Evolutionary conservation across 2,113 vertebrate genomes (phyloP).

Genomic region (Rhinolophus sinicus): DNA sequence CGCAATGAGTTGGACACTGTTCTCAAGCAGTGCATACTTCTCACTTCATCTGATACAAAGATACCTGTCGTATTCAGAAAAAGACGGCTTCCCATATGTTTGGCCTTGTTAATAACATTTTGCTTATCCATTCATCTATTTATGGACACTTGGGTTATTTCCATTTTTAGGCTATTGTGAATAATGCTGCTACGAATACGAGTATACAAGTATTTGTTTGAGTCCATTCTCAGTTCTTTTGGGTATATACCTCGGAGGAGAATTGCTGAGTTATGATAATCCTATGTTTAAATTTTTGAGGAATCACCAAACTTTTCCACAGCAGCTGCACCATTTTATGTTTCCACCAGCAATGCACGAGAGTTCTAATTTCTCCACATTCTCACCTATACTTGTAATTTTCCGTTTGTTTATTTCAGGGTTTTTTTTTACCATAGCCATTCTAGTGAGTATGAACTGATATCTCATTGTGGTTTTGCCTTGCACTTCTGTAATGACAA

Average conservation of each 20-base stretch:
- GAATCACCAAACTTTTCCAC: not conserved
- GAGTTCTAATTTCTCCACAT: not conserved
- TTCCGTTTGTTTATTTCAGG: not conserved
- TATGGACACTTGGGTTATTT: not conserved
- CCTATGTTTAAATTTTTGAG: constrained; percentile 19
- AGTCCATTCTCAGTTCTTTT: not conserved
- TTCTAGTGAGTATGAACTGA: not conserved
- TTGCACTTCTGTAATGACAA: not conserved
- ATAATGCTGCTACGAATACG: not conserved
- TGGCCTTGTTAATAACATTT: not conserved
- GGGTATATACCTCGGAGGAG: not conserved
- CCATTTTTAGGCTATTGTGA: not conserved
- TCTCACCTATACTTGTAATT: not conserved
- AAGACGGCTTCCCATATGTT: not conserved
- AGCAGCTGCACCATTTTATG: not conserved
- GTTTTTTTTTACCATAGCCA: not conserved
- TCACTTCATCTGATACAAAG: not conserved
- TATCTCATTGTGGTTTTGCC: not conserved
- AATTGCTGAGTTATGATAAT: not conserved
- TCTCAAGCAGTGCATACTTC: not conserved
- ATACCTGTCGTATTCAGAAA: not conserved
- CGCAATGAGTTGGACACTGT: not conserved
- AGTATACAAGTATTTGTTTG: not conserved
- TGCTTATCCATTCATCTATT: not conserved
- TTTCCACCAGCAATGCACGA: not conserved